Percentiles rank a stretch among this genome's conserved stretches.
Conservation (phyloP, 2,797 vertebrate genomes). For the Acanthiza pusilla region DNA sequence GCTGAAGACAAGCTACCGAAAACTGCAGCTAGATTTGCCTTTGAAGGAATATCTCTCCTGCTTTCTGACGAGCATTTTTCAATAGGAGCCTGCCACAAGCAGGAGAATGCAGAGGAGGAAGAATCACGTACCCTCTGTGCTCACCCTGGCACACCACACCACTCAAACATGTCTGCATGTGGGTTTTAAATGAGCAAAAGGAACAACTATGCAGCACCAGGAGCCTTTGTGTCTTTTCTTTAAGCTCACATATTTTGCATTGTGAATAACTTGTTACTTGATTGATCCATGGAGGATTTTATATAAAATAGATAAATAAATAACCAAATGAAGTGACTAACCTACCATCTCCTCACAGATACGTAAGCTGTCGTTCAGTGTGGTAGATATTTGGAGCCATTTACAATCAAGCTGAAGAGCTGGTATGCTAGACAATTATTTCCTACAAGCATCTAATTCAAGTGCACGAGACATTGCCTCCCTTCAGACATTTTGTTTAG, state of each 20-base stretch:
- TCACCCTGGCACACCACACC: neutral
- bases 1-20: neutral
- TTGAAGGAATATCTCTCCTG: neutral
- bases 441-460: neutral
- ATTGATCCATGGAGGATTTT: neutral
- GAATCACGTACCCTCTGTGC: rapidly evolving
- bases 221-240: neutral
- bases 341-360: neutral
- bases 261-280: neutral
- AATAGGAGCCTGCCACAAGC: rapidly evolving
- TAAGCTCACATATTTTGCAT: neutral
- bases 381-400: neutral
- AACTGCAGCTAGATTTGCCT: neutral
- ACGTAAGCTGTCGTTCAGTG: neutral
- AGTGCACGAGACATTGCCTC: neutral
- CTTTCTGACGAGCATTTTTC: neutral
- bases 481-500: neutral
- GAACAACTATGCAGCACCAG: neutral
- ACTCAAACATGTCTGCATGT: neutral
- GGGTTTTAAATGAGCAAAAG: neutral
- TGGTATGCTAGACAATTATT: neutral
- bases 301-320: neutral
- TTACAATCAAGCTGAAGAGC: neutral
- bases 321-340: neutral
- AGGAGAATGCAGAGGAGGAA: neutral